Base-by-base conservation (phyloP, 2,113 vertebrate genomes). In the Sceloporus undulatus region DNA sequence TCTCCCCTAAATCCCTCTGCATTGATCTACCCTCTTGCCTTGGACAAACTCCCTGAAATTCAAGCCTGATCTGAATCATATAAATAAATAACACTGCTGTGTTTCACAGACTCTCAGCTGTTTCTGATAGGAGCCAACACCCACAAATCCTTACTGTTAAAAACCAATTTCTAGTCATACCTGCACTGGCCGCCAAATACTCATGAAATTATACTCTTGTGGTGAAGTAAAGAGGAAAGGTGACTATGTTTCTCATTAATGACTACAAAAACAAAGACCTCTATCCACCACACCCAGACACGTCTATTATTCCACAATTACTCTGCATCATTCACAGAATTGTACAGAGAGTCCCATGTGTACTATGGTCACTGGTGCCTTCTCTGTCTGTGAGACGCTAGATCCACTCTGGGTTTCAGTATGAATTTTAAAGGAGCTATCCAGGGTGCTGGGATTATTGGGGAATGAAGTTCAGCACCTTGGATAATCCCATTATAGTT, bases 1-100 rank as follows among this genome's bases (percentile, higher is more conserved):
- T 38, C 52, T 70, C 52, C 59, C 68, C 68, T 87, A 87, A 82
- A 81, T 62, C 79, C 70, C 16, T 62, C 71, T 71, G 78, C 34
- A 81, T 81, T 81, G 34, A 52, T 70, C 40, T 77, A 78, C 40
- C 25, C 48, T 1, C 68, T 16, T 79, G n/a, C 11, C n/a, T 82
- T 82, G 70, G 23, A 87, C 52, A 62, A 86, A 73, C 25, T 73
- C 78, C 48, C n/a, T 82, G 79, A 82, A 75, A 87, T 74, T 21
- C 70, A 81, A 86, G 34, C 18, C 66, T 73, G 79, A 74, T 65
- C 68, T 48, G 70, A 48, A 74, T 52, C 38, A 73, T 73, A 82
- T 74, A 75, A 62, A 87, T 75, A 81, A 71, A 82, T 29, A 87
- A 48, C 25, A 42, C 27, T 65, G 54, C 54, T 48, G 25, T 65